Conservation (phyloP, 2,888 invertebrate genomes). For the Amitus sp. region DNA sequence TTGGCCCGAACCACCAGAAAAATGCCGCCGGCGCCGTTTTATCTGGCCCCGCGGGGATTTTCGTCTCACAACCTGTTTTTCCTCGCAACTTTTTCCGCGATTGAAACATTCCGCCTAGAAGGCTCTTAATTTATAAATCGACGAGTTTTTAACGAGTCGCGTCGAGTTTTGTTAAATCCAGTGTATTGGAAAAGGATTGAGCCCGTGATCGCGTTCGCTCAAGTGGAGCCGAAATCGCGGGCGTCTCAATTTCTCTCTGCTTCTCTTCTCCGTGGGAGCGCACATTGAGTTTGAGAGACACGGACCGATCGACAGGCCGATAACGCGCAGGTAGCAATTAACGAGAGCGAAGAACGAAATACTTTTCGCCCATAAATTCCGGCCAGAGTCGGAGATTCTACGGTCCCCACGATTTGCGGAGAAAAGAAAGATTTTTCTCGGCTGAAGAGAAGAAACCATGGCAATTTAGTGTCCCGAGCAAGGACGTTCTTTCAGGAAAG, state of each 20-base stretch:
- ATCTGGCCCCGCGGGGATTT: slow-evolving; percentile 1
- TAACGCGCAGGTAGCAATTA: slow-evolving; percentile 35
- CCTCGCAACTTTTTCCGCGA: too few relatives aligned
- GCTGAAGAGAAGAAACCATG: too few relatives aligned
- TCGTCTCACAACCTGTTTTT: background rate
- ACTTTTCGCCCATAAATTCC: slow-evolving; percentile 37
- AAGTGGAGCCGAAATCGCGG: background rate
- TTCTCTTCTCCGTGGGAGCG: slow-evolving; percentile 20
- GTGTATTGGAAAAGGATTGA: too few relatives aligned
- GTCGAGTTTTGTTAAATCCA: too few relatives aligned
- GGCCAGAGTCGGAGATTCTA: slow-evolving; percentile 25
- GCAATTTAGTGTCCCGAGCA: too few relatives aligned
- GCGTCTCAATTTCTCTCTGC: background rate
- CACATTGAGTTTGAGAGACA: slow-evolving; percentile 24
- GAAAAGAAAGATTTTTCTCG: slow-evolving; percentile 28
- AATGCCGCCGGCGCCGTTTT: background rate
- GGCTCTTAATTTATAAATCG: too few relatives aligned
- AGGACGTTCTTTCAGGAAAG: too few relatives aligned
- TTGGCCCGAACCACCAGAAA: slow-evolving; percentile 7
- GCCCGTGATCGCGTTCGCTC: too few relatives aligned
- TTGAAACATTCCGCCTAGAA: background rate
- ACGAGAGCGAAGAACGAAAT: slow-evolving; percentile 37
- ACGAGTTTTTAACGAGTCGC: too few relatives aligned
- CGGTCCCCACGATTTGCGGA: slow-evolving; percentile 14
- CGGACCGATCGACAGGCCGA: slow-evolving; percentile 22